phyloP scores from a whole-genome alignment of 2,797 vertebrate species.

The Coregonus sp. region DNA sequence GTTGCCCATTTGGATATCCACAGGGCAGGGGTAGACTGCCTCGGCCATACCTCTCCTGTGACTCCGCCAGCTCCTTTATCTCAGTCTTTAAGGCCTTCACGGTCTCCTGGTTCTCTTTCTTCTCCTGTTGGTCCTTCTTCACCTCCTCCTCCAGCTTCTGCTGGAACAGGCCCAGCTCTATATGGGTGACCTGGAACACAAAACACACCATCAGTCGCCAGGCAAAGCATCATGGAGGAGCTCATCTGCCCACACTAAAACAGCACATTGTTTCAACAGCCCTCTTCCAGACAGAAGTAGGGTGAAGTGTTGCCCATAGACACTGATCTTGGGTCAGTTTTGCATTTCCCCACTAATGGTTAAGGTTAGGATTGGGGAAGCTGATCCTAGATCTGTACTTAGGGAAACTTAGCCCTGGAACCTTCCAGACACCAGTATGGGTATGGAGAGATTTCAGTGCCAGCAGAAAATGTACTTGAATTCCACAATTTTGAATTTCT shows the following conservation, averaged over 20 bases:
- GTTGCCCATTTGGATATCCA: not conserved
- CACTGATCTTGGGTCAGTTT: not conserved
- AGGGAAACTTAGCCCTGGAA: not conserved
- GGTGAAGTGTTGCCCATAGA: not conserved
- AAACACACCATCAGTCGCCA: not conserved
- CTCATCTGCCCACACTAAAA: not conserved
- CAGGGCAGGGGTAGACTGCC: not conserved
- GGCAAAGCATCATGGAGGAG: not conserved
- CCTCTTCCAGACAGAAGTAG: not conserved
- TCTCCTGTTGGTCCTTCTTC: slow-evolving; percentile 89
- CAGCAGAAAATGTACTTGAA: too few species aligned
- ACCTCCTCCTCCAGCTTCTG: slow-evolving; percentile 83
- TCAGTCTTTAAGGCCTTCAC: slow-evolving; percentile 79
- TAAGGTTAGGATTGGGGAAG: not conserved
- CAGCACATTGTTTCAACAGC: not conserved
- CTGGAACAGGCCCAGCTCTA: slow-evolving; percentile 83
- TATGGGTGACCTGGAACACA: slow-evolving; percentile 78
- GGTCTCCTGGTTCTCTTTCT: slow-evolving; percentile 84
- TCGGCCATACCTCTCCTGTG: slow-evolving; percentile 66
- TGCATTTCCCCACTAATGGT: not conserved
- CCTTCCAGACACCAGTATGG: not conserved
- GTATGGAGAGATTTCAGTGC: too few species aligned
- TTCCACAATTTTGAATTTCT: too few species aligned
- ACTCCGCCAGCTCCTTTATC: slow-evolving; percentile 72
- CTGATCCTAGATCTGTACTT: not conserved